Conservation (phyloP, 2,888 invertebrate species). For the Drosophila bunnanda region DNA sequence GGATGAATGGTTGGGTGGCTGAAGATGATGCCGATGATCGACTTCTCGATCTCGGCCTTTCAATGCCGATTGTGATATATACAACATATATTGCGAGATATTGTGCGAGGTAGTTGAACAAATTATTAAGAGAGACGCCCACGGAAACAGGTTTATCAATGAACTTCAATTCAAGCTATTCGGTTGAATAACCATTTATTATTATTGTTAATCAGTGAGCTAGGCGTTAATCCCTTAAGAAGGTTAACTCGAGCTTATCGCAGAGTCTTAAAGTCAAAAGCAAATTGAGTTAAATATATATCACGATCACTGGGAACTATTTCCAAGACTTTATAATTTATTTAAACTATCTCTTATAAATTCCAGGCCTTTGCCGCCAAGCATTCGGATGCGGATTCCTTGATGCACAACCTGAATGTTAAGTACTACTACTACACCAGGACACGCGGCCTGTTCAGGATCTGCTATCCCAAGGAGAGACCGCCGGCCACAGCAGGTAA, state of each 20-base stretch:
- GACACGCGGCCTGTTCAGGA: constrained; percentile 96
- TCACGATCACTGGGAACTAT: not conserved
- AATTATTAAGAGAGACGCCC: constrained; percentile 43
- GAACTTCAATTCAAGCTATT: constrained; percentile 12
- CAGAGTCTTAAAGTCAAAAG: not conserved
- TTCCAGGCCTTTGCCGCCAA: constrained; percentile 90
- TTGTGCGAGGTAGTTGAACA: constrained; percentile 32
- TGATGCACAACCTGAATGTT: constrained; percentile 91
- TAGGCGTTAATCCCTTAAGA: constrained; percentile 28
- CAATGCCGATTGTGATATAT: constrained; percentile 18
- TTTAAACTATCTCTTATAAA: not conserved
- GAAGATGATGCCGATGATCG: constrained; percentile 39
- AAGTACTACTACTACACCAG: constrained; percentile 96
- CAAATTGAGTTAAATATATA: not conserved
- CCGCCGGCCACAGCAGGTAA: constrained; percentile 90
- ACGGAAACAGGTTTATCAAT: constrained; percentile 36
- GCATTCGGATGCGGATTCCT: constrained; percentile 88
- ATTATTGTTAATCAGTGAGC: not conserved
- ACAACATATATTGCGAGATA: not conserved
- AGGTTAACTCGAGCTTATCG: constrained; percentile 22
- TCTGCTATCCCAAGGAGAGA: constrained; percentile 96
- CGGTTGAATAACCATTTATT: constrained; percentile 19
- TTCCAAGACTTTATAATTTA: not conserved
- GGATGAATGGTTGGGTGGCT: not conserved
- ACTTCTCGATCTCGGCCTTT: constrained; percentile 16